Evolutionary conservation across 2,797 vertebrate species (phyloP).

Genomic region (Dipus sagitta): DNA sequence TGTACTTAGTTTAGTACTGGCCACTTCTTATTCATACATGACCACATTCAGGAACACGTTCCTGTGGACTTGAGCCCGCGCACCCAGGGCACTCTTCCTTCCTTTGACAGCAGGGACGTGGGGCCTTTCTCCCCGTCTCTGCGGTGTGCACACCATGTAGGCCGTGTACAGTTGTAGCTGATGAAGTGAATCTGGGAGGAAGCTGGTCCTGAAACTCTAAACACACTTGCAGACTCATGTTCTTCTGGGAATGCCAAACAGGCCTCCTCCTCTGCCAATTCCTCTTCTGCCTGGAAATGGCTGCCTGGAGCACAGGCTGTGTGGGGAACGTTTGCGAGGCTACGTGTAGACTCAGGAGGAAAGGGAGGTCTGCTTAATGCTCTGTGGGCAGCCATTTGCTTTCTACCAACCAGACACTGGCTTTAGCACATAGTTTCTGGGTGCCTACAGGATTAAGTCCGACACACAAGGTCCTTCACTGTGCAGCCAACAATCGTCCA

Average conservation of each 20-base stretch:
- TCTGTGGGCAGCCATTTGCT: conserved; percentile 2
- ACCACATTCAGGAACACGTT: not conserved
- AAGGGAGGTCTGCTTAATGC: not conserved
- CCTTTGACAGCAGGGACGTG: not conserved
- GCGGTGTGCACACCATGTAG: not conserved
- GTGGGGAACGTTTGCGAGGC: conserved; percentile 36
- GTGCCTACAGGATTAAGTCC: not conserved
- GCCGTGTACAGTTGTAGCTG: not conserved
- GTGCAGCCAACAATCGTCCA: not conserved
- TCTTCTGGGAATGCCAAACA: conserved; percentile 60
- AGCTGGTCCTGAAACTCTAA: conserved; percentile 28
- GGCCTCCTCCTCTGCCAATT: conserved; percentile 52
- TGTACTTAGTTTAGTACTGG: not conserved
- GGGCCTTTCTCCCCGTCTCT: not conserved
- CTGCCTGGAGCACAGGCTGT: not conserved
- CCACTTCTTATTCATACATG: not conserved
- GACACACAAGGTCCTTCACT: not conserved
- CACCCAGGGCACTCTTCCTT: not conserved
- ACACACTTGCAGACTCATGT: conserved; percentile 45
- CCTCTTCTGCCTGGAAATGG: conserved; percentile 63
- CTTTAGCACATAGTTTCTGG: not conserved
- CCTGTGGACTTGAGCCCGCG: not conserved
- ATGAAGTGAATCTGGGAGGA: not conserved
- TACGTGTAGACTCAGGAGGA: not conserved
- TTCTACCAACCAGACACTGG: not conserved